phyloP scores from a whole-genome alignment of 2,888 invertebrate species.

The Cataglyphis livida region DNA sequence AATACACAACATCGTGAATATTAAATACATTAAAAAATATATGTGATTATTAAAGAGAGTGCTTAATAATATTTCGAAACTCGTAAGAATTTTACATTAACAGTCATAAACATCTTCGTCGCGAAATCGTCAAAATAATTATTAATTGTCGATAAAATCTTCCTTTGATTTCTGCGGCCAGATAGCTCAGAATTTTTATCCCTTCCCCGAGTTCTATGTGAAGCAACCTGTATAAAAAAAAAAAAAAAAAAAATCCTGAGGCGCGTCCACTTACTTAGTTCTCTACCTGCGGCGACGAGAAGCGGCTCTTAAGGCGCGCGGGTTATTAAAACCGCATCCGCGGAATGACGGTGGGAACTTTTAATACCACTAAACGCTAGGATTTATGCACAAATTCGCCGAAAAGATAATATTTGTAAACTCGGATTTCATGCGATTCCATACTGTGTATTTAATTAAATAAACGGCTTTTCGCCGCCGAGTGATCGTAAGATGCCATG shows the following conservation, averaged over 20 bases:
- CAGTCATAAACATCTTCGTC: not conserved
- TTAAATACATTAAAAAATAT: not conserved
- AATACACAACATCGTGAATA: not conserved
- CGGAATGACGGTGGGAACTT: conserved; percentile 44
- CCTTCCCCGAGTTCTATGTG: not conserved
- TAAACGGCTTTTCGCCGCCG: conserved; percentile 19
- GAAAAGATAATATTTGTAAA: conserved; percentile 54
- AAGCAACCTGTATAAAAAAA: conserved; percentile 12
- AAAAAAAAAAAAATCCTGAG: conserved; percentile 1
- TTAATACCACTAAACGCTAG: conserved; percentile 54
- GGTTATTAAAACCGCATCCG: conserved; percentile 51
- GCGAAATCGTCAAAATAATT: not conserved
- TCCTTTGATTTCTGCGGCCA: conserved; percentile 6
- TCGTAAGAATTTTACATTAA: not conserved
- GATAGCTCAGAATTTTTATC: not conserved
- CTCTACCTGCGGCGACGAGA: conserved; percentile 46
- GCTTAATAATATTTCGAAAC: not conserved
- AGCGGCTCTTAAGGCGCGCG: conserved; percentile 30
- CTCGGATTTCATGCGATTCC: conserved; percentile 23
- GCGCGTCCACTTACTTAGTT: conserved; percentile 40
- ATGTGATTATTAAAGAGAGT: not conserved
- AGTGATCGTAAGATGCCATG: conserved; percentile 4
- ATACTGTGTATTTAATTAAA: conserved; percentile 38
- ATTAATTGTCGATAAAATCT: not conserved
- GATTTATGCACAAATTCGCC: conserved; percentile 45